Percentiles rank a stretch among this genome's conserved stretches.
These are phyloP conservation scores for Otus scops DNA, from an alignment of 2,797 vertebrate species.

Conservation along the genomic window DNA sequence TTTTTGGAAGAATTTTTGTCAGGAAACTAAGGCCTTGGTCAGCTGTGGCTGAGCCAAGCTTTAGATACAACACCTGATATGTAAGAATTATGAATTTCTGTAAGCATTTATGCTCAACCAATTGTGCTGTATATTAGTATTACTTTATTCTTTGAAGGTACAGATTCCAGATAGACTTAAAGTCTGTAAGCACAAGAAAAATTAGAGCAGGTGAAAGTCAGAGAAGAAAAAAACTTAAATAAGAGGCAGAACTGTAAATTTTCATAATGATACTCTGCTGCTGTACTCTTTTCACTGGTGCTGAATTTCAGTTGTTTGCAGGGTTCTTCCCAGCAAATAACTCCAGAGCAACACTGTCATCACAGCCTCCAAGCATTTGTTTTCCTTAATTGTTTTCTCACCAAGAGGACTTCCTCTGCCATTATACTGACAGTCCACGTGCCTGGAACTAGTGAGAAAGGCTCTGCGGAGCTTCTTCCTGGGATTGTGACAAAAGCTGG, in stretches of 20 bases:
- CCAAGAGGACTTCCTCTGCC: conserved; percentile 88
- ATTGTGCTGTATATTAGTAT: not conserved
- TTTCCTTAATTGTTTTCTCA: conserved; percentile 73
- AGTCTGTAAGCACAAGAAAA: not conserved
- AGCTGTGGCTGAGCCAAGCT: not conserved
- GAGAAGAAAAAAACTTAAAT: not conserved
- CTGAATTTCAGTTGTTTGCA: not conserved
- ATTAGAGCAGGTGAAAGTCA: not conserved
- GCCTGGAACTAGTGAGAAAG: conserved; percentile 84
- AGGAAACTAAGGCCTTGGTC: not conserved
- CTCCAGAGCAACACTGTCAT: not conserved
- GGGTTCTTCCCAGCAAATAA: not conserved
- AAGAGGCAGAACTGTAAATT: not conserved
- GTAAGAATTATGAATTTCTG: not conserved
- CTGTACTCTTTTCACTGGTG: not conserved
- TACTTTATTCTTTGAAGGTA: not conserved
- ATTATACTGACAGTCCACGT: conserved; percentile 85
- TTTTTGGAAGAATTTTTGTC: not conserved
- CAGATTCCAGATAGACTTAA: not conserved
- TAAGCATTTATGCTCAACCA: not conserved
- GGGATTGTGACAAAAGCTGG: conserved; percentile 89
- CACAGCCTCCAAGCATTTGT: not conserved
- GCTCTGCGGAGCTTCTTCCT: conserved; percentile 82
- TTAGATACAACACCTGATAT: not conserved
- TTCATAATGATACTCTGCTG: not conserved